Evolutionary conservation across 2,888 invertebrate genomes (phyloP).

Genomic region (Hoplodrina ambigua): DNA sequence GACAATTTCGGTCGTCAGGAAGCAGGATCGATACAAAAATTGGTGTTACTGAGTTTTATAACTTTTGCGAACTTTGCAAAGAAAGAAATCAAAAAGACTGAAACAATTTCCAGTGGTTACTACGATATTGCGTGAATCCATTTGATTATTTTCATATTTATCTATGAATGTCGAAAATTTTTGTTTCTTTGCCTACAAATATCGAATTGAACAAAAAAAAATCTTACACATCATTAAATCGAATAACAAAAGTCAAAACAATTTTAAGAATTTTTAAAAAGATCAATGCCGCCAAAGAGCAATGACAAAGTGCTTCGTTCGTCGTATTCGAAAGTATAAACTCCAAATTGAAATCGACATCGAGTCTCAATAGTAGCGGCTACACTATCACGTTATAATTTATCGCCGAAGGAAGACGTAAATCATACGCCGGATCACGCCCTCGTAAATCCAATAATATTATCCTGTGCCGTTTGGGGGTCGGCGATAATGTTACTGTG

Average conservation of each 20-base stretch:
- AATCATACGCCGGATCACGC: constrained; percentile 85
- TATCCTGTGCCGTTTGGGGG: constrained; percentile 77
- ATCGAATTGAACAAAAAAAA: too few relatives aligned
- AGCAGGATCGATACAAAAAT: background rate
- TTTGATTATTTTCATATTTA: background rate
- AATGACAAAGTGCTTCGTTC: background rate
- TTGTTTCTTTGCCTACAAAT: background rate
- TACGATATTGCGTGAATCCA: background rate
- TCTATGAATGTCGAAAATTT: background rate
- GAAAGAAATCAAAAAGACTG: background rate
- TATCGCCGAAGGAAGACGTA: constrained; percentile 86
- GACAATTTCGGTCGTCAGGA: background rate
- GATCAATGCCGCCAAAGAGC: background rate
- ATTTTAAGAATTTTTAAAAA: background rate
- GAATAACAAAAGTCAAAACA: background rate
- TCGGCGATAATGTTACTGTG: constrained; percentile 75
- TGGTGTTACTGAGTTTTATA: background rate
- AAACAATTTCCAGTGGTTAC: background rate
- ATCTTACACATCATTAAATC: too few relatives aligned
- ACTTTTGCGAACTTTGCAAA: background rate
- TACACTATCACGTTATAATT: constrained; percentile 74
- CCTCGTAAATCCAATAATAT: constrained; percentile 89
- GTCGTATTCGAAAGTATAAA: constrained; percentile 6
- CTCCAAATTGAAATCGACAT: constrained; percentile 53
- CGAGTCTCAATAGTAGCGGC: constrained; percentile 60